Conservation (phyloP, 2,113 vertebrate species). For the Sigmodon hispidus region DNA sequence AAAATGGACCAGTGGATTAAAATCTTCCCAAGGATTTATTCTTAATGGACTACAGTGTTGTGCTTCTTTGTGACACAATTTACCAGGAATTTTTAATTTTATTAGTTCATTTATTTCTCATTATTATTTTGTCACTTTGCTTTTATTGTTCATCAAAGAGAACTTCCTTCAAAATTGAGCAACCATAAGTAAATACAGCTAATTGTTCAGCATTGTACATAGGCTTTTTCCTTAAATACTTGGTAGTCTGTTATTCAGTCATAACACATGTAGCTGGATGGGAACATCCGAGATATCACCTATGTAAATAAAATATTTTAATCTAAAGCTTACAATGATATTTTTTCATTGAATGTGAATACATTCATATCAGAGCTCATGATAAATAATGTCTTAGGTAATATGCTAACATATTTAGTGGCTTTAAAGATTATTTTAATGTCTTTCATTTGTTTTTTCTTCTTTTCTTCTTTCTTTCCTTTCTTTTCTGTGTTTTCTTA, state of each 20-base stretch:
- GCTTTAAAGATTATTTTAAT: not conserved
- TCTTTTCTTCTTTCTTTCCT: too few relatives aligned
- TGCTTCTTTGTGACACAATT: not conserved
- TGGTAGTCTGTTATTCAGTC: not conserved
- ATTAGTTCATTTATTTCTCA: not conserved
- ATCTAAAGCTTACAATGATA: conserved; percentile 5
- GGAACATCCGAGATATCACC: not conserved
- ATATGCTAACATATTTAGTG: not conserved
- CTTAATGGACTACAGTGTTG: conserved; percentile 35
- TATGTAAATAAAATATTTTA: conserved; percentile 42
- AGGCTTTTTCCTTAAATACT: not conserved
- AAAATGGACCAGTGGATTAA: not conserved
- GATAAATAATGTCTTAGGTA: not conserved
- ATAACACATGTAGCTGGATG: not conserved
- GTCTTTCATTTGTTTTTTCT: too few relatives aligned
- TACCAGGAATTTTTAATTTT: conserved; percentile 56
- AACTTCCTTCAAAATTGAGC: conserved; percentile 21
- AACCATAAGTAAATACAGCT: not conserved
- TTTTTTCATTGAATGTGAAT: not conserved
- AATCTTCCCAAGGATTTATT: not conserved
- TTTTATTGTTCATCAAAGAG: not conserved
- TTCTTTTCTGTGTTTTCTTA: not conserved
- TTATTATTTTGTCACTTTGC: not conserved
- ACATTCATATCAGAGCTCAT: not conserved
- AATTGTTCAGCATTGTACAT: not conserved